These are phyloP conservation scores for Paedocypris sp. DNA, from an alignment of 2,113 vertebrate species.

Conservation along the genomic window DNA sequence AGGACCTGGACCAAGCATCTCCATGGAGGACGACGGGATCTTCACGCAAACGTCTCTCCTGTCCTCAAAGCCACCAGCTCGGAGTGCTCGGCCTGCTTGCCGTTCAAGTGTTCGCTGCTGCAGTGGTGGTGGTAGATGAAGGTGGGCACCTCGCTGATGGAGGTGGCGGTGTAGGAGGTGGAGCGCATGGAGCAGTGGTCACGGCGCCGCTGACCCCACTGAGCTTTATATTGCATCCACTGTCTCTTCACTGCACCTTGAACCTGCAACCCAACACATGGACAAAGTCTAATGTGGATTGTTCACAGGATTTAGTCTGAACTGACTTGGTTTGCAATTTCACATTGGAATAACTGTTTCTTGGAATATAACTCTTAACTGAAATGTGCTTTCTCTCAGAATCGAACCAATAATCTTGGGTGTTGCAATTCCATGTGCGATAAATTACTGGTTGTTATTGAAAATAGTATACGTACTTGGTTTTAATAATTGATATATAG, in stretches of 20 bases:
- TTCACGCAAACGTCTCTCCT: constrained; percentile 69
- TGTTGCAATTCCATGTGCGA: too few species aligned
- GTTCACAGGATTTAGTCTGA: not conserved
- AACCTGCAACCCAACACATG: constrained; percentile 59
- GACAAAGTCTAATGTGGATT: not conserved
- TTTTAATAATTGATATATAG: too few species aligned
- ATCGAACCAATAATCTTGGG: too few species aligned
- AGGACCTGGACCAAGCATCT: constrained; percentile 34
- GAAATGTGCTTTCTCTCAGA: too few species aligned
- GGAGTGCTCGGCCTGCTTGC: constrained; percentile 62
- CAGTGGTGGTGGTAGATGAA: constrained; percentile 76
- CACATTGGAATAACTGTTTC: too few species aligned
- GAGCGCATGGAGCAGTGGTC: constrained; percentile 73
- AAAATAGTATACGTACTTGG: too few species aligned
- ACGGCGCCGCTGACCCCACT: constrained; percentile 76
- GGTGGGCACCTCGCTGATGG: constrained; percentile 72
- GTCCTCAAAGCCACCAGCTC: constrained; percentile 74
- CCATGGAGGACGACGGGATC: too few species aligned
- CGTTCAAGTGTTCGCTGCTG: constrained; percentile 67
- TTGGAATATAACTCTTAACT: too few species aligned
- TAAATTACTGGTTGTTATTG: too few species aligned
- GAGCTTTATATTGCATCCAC: constrained; percentile 79
- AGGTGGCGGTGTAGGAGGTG: constrained; percentile 76
- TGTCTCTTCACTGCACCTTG: constrained; percentile 82
- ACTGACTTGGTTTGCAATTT: not conserved